Percentiles rank a stretch among this genome's conserved stretches.
Evolutionary conservation across 2,797 vertebrate species (phyloP).

Genomic region (Garrulus glandarius): DNA sequence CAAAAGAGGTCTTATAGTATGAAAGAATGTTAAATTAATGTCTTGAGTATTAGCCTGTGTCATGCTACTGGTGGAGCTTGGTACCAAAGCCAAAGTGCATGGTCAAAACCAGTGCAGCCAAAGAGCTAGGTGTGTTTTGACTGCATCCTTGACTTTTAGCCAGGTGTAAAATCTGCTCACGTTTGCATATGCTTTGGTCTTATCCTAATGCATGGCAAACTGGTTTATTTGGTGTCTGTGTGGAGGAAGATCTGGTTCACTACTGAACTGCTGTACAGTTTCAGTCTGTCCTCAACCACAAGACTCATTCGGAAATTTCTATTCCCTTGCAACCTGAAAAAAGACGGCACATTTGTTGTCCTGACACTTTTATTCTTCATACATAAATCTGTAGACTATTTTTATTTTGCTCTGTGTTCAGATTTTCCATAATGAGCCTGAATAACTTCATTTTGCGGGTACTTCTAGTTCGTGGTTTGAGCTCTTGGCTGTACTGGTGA

Average conservation of each 20-base stretch:
- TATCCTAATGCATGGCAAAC: neutral
- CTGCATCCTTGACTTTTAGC: neutral
- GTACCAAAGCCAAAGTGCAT: neutral
- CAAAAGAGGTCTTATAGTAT: neutral
- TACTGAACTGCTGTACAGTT: neutral
- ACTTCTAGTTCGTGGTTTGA: neutral
- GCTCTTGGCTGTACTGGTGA: neutral
- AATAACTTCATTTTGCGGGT: neutral
- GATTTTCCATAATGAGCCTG: neutral
- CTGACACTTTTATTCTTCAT: neutral
- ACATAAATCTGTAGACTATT: fast-evolving
- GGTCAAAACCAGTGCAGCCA: neutral
- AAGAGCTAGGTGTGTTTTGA: neutral
- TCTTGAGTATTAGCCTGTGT: neutral
- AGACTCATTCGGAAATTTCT: neutral
- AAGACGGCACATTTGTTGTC: neutral
- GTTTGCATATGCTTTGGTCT: neutral
- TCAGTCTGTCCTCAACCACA: neutral
- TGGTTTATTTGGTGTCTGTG: neutral
- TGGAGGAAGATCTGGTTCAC: neutral
- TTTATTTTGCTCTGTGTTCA: neutral
- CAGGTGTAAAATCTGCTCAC: neutral
- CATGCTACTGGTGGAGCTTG: neutral
- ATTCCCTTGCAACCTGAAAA: neutral
- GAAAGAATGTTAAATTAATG: neutral